Base-by-base conservation (phyloP, 2,113 vertebrate species). In the Calypte anna region DNA sequence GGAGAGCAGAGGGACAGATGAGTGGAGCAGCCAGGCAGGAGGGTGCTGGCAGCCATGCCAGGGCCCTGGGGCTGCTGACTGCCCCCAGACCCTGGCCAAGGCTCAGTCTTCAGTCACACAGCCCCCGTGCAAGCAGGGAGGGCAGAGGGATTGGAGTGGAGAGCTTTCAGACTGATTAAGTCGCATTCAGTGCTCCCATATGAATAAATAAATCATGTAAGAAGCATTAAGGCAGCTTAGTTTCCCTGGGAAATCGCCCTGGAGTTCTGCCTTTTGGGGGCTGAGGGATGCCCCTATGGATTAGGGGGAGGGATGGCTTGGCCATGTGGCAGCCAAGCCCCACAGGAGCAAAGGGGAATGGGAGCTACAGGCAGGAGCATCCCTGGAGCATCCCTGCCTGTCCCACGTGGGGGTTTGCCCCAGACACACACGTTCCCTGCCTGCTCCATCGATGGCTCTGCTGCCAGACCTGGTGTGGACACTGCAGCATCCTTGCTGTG, bases 141-240 rank as follows among this genome's bases (percentile, higher is more conserved):
- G 63, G 33, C 27, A 55, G 50, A 14, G 48, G 75, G 70, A 55
- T 80, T 82, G 86, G 28, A 94, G 48, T 63, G 1, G 13, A 46
- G 33, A 63, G 87, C 93, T 95, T 77, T 91, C 94, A 90, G 87
- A 17, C 48, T 1, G 78, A 94, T 94, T 92, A 95, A 93, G 79
- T 88, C 3, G 0, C 31, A 1, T 90, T 70, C 85, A 80, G 75
- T 23, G 5, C 53, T 90, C 84, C 75, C 82, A 85, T 59, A 95
- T 43, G 84, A 95, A 96, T 93, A 95, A 96, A 94, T 93, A 80
- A 95, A 95, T 88, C 91, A 91, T 77, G 75, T 95, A 91, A 94
- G 95, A 87, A 80, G 96, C 70, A 96, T 97, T 96, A 97, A 91
- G 93, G 93, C 91, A 92, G 95, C 94, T 97, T 94, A 94, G 74